A percentile compares a stretch with the other conserved stretches of the same genome.
Evolutionary conservation across 2,888 invertebrate species (phyloP).

Genomic region (Pheosia gnoma): DNA sequence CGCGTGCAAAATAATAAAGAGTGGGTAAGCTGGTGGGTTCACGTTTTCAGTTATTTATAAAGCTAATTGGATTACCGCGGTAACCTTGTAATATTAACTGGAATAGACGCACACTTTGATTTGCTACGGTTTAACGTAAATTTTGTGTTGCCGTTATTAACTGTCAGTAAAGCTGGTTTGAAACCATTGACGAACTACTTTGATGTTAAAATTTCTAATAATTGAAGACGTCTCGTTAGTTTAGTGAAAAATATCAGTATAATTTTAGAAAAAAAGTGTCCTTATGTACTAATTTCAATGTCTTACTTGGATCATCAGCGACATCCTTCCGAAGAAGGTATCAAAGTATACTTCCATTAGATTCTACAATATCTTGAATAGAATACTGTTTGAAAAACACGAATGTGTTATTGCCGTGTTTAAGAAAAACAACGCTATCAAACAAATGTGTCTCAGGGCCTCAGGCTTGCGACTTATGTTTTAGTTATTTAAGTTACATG

Average conservation of each 20-base stretch:
- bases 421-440: not conserved
- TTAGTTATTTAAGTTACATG: not conserved
- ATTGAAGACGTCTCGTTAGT: too few relatives aligned
- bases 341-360: too few relatives aligned
- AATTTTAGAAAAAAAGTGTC: too few relatives aligned
- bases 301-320: too few relatives aligned
- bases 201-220: not conserved
- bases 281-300: too few relatives aligned
- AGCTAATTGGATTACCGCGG: slow-evolving; percentile 26
- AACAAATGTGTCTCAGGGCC: not conserved
- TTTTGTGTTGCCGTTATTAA: not conserved
- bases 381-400: too few relatives aligned
- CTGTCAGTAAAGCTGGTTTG: not conserved
- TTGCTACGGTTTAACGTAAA: not conserved
- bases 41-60: slow-evolving; percentile 13
- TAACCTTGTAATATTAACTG: slow-evolving; percentile 19
- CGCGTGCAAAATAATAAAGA: slow-evolving; percentile 15
- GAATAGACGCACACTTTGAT: slow-evolving; percentile 20
- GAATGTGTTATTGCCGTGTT: too few relatives aligned
- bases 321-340: too few relatives aligned
- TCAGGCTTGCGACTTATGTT: not conserved
- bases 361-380: too few relatives aligned
- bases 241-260: too few relatives aligned
- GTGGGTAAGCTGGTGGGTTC: slow-evolving; percentile 6
- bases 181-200: not conserved